phyloP scores from a whole-genome alignment of 2,113 vertebrate genomes.

The Marmota flaviventris region DNA sequence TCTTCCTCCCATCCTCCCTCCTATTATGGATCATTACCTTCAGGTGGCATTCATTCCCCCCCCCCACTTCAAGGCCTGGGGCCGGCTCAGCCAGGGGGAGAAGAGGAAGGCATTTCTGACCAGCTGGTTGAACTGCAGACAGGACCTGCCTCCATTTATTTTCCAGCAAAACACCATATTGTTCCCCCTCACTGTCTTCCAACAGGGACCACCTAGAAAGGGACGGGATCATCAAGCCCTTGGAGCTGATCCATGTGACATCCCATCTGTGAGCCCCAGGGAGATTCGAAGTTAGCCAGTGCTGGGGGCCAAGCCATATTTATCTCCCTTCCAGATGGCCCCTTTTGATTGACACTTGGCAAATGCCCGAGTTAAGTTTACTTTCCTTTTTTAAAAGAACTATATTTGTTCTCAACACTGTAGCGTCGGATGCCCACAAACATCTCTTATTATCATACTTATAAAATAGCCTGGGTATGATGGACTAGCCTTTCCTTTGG shows the following conservation, averaged over 20 bases:
- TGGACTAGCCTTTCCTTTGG: not conserved
- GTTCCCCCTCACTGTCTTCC: not conserved
- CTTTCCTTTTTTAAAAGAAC: slow-evolving; percentile 45
- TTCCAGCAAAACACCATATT: not conserved
- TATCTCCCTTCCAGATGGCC: not conserved
- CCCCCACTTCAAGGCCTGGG: not conserved
- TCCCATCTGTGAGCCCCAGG: not conserved
- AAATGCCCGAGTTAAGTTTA: not conserved
- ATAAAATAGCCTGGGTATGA: not conserved
- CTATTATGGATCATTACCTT: not conserved
- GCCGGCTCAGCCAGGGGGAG: not conserved
- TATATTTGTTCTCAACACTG: not conserved
- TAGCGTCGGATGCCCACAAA: not conserved
- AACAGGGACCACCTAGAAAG: not conserved
- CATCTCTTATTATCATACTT: not conserved
- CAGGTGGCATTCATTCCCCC: not conserved
- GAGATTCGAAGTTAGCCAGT: not conserved
- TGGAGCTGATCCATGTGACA: not conserved
- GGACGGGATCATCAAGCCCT: not conserved
- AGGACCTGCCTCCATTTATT: not conserved
- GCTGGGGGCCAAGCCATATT: not conserved
- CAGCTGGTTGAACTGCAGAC: not conserved
- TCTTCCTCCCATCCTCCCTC: not conserved
- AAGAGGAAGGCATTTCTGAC: not conserved
- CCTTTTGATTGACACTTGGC: not conserved